Evolutionary conservation across 2,888 invertebrate genomes (phyloP), one percentile per base, ranked within the genome.

Genomic region (Abscondita cerata): DNA sequence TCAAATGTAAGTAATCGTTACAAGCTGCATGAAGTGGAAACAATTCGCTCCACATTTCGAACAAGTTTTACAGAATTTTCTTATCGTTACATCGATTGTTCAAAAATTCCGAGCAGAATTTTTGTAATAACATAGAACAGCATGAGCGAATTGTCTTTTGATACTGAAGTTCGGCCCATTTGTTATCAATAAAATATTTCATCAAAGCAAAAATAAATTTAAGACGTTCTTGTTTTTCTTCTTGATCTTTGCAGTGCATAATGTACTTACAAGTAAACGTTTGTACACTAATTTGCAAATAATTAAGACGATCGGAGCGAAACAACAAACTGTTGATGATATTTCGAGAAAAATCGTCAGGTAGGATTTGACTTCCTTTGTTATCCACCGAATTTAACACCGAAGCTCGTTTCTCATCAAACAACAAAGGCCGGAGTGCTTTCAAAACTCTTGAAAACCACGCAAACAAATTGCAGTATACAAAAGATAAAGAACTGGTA

Each of bases 271-370:
- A 40, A 13, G 41, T 19, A 15, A 62, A 57, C 2, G 4, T n/a
- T 18, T 62, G 57, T 2, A 52, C 13, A 40, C 44, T 34, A 2
- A 5, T 34, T 19, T 62, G 52, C 1, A 57, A 40, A 18, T 18
- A 6, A 1, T 25, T 15, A 11, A 36, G 33, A 12, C 36, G 31
- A 1, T 25, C 13, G 5, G 31, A 13, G 33, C 54, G 52, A 4
- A 56, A 52, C 31, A 62, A 33, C 11, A 52, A 52, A 15, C 33
- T 48, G 9, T 48, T 19, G 4, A 62, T 47, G 1, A 62, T 52
- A 1, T 18, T 12, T 34, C 41, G 19, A 25, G 47, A 52, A 13
- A 62, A 62, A 44, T 5, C 18, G 18, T 8, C 18, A 2, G 44
- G 44, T 11, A 44, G 44, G 11, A 5, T 4, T 18, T 44, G 44